A percentile compares a stretch with the other conserved stretches of the same genome.
phyloP scores from a whole-genome alignment of 1,140 invertebrate species.

The Steinernema feltiae region DNA sequence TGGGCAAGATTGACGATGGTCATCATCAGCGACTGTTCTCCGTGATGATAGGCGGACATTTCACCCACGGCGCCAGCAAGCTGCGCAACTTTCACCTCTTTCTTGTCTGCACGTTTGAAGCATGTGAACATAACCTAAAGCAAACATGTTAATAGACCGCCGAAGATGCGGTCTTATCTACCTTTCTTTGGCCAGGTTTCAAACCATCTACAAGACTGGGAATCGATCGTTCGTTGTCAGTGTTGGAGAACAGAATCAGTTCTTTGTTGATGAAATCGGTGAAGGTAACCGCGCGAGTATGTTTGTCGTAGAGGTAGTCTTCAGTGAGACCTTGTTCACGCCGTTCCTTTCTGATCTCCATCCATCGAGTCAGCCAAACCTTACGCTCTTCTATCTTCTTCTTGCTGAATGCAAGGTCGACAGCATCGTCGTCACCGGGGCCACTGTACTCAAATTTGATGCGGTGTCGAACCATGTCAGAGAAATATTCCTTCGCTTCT shows the following conservation, averaged over 20 bases:
- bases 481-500: slow-evolving; percentile 97
- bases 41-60: slow-evolving; percentile 95
- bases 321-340: slow-evolving; percentile 30
- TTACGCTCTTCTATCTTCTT: slow-evolving; percentile 90
- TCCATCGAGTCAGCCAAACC: slow-evolving; percentile 91
- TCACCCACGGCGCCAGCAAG: slow-evolving; percentile 94
- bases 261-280: slow-evolving; percentile 96
- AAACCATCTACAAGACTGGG: slow-evolving; percentile 84
- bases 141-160: background rate
- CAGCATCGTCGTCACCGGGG: slow-evolving; percentile 79
- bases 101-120: slow-evolving; percentile 89
- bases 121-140: slow-evolving; percentile 77
- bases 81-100: slow-evolving; percentile 95
- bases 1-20: slow-evolving; percentile 97
- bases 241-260: slow-evolving; percentile 89
- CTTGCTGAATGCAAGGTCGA: slow-evolving; percentile 91
- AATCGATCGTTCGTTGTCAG: slow-evolving; percentile 92
- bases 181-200: slow-evolving; percentile 93
- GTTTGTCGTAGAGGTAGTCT: slow-evolving; percentile 76
- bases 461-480: slow-evolving; percentile 84
- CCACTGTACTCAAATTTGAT: slow-evolving; percentile 84
- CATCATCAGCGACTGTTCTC: slow-evolving; percentile 83
- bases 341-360: slow-evolving; percentile 63
- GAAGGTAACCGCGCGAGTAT: slow-evolving; percentile 77
- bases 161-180: background rate